phyloP scores from a whole-genome alignment of 2,113 vertebrate genomes.

The Mungos mungo region DNA sequence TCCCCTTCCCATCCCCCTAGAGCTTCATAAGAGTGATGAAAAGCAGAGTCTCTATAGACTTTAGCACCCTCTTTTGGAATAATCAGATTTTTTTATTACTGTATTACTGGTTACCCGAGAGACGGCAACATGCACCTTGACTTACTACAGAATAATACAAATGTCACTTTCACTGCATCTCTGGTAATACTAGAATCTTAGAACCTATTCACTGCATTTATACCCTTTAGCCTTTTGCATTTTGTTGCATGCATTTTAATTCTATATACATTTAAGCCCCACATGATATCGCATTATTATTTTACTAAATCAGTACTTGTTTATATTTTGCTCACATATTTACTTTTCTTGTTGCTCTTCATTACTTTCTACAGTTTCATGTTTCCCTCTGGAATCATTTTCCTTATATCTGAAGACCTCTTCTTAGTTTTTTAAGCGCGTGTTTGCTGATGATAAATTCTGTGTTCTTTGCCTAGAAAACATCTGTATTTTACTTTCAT shows the following conservation, averaged over 20 bases:
- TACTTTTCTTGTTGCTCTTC: slow-evolving; percentile 42
- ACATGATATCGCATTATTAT: background rate
- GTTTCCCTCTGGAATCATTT: slow-evolving; percentile 47
- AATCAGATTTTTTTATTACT: background rate
- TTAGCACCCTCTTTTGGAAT: slow-evolving; percentile 23
- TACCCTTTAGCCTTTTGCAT: background rate
- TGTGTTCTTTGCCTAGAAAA: slow-evolving; percentile 24
- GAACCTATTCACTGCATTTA: background rate
- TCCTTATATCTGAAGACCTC: slow-evolving; percentile 39
- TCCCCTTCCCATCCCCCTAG: background rate
- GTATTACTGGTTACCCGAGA: background rate
- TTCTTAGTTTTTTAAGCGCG: background rate
- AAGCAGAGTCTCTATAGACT: background rate
- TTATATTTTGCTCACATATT: slow-evolving; percentile 23
- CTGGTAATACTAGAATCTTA: background rate
- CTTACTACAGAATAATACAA: background rate
- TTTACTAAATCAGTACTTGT: background rate
- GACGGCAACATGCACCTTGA: background rate
- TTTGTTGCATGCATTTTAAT: slow-evolving; percentile 49
- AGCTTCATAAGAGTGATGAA: background rate
- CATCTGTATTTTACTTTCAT: slow-evolving; percentile 39
- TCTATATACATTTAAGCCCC: background rate
- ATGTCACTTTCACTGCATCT: background rate
- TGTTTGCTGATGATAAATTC: slow-evolving; percentile 24
- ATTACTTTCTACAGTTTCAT: slow-evolving; percentile 36